Conservation (phyloP, 1,140 invertebrate genomes). For the Tenebrio molitor region DNA sequence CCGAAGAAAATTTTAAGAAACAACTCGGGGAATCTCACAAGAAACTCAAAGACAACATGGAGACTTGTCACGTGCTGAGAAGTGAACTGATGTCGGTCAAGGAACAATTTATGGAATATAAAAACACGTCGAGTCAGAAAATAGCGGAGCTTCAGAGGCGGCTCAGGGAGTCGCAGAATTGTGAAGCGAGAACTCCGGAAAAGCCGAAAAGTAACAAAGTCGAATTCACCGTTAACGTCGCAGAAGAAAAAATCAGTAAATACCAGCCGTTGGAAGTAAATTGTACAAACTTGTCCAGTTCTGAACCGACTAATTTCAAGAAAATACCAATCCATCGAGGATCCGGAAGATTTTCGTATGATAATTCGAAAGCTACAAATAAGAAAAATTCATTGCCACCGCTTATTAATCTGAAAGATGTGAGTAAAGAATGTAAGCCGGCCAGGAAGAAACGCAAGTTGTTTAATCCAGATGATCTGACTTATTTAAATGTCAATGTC, state of each 20-base stretch:
- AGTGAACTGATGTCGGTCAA: constrained; percentile 31
- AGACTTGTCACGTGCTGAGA: constrained; percentile 42
- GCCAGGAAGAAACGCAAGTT: constrained; percentile 29
- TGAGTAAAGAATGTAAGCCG: background rate
- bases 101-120: constrained; percentile 8
- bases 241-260: background rate
- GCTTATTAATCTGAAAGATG: background rate
- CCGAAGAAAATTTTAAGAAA: constrained; percentile 30
- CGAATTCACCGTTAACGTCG: background rate
- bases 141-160: background rate
- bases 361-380: background rate
- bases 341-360: background rate
- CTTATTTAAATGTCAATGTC: constrained; percentile 18
- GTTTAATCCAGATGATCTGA: constrained; percentile 40
- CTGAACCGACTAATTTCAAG: background rate
- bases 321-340: constrained; percentile 2
- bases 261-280: background rate
- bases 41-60: constrained; percentile 40
- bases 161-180: background rate
- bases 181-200: background rate
- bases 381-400: background rate
- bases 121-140: constrained; percentile 16
- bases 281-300: background rate
- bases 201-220: too few relatives aligned
- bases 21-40: constrained; percentile 38